These are phyloP conservation scores for Anoplopoma fimbria DNA, from an alignment of 2,113 vertebrate species.

Conservation along the genomic window DNA sequence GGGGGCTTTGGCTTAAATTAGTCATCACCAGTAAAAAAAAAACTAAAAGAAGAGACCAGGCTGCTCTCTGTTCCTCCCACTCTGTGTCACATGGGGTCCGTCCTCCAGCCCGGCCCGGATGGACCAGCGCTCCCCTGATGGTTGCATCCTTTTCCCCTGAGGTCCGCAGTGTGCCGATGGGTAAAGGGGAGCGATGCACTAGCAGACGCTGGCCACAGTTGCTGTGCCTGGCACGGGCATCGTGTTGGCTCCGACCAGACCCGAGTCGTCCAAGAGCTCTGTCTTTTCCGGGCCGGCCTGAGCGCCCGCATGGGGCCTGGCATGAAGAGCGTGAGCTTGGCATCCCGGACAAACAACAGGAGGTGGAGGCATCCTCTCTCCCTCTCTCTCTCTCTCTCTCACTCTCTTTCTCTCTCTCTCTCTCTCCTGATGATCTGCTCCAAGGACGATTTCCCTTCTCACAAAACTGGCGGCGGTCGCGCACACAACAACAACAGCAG, in stretches of 20 bases:
- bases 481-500: constrained; percentile 49
- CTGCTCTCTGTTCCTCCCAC: constrained; percentile 61
- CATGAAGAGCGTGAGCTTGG: constrained; percentile 72
- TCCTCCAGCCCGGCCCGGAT: constrained; percentile 70
- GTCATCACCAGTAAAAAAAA: constrained; percentile 54
- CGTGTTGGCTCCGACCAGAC: constrained; percentile 56
- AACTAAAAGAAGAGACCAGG: constrained; percentile 47
- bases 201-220: constrained; percentile 76
- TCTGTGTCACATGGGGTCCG: constrained; percentile 60
- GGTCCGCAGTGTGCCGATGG: constrained; percentile 54
- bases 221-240: constrained; percentile 70
- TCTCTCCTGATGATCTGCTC: constrained; percentile 69
- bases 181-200: constrained; percentile 58
- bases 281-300: constrained; percentile 82
- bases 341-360: constrained; percentile 77
- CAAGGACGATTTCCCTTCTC: constrained; percentile 74
- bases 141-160: constrained; percentile 71
- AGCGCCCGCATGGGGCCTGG: constrained; percentile 78
- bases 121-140: constrained; percentile 70
- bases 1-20: constrained; percentile 60
- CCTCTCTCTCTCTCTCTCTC: neutral
- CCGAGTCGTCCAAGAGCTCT: constrained; percentile 75
- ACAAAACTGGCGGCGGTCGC: constrained; percentile 55
- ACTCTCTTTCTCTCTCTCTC: constrained; percentile 38
- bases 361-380: constrained; percentile 74